These are phyloP conservation scores for Galaxias olidus DNA, from an alignment of 2,797 vertebrate species.

Conservation along the genomic window DNA sequence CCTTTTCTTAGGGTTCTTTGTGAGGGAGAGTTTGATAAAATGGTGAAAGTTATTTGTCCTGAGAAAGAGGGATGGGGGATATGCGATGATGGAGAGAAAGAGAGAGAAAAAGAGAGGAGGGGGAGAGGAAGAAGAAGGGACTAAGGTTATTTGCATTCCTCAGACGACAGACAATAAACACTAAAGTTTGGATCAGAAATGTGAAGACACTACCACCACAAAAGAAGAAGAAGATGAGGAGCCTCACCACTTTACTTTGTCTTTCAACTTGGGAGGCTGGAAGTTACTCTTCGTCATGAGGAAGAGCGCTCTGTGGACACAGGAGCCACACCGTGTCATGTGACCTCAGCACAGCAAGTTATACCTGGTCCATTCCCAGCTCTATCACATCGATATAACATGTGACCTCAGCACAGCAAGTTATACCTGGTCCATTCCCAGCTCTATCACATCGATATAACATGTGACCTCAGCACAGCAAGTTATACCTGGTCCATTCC, in stretches of 20 bases:
- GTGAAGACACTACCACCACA: background rate
- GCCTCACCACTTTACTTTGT: slow-evolving; percentile 93
- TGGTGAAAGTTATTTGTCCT: slow-evolving; percentile 99
- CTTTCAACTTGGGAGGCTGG: slow-evolving; percentile 97
- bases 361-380: no score
- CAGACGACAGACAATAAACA: background rate
- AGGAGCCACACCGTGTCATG: no score
- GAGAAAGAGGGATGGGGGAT: slow-evolving; percentile 10
- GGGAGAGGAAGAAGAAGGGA: background rate
- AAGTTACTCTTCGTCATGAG: slow-evolving; percentile 99
- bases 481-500: no score
- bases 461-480: no score
- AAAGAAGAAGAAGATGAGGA: background rate
- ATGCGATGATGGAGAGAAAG: background rate
- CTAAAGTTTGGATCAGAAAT: slow-evolving; percentile 10
- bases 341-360: no score
- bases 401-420: no score
- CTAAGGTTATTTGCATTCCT: background rate
- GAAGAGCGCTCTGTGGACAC: slow-evolving; percentile 88
- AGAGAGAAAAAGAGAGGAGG: background rate
- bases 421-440: no score
- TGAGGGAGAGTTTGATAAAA: slow-evolving; percentile 96
- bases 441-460: no score
- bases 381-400: no score
- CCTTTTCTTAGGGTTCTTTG: slow-evolving; percentile 96